Percentiles rank a stretch among this genome's conserved stretches.
Evolutionary conservation across 2,888 invertebrate genomes (phyloP).

Genomic region (Mesopsocus fuscifrons): DNA sequence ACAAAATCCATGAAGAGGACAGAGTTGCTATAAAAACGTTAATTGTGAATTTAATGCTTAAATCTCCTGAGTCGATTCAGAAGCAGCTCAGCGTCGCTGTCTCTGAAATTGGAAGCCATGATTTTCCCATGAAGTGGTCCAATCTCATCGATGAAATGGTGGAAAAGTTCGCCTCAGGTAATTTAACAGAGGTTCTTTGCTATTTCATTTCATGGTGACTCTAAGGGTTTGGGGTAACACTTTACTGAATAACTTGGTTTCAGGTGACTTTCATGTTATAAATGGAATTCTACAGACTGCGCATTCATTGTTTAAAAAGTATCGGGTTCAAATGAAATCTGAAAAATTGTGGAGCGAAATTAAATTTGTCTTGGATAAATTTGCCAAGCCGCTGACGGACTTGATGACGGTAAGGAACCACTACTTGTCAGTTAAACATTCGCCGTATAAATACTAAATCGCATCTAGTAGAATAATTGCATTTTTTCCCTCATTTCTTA

Average conservation of each 20-base stretch:
- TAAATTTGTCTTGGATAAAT: constrained; percentile 81
- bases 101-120: constrained; percentile 86
- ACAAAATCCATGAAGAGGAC: constrained; percentile 65
- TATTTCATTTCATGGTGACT: neutral
- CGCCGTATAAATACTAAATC: too few relatives aligned
- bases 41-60: constrained; percentile 84
- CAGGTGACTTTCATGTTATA: constrained; percentile 82
- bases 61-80: constrained; percentile 76
- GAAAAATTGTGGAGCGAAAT: constrained; percentile 92
- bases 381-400: constrained; percentile 86
- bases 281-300: constrained; percentile 90
- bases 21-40: constrained; percentile 60
- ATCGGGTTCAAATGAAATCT: constrained; percentile 90
- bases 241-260: too few relatives aligned
- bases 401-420: constrained; percentile 49
- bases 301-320: constrained; percentile 90
- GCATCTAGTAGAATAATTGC: too few relatives aligned
- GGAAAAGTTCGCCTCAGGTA: constrained; percentile 64
- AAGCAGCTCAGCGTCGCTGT: constrained; percentile 91
- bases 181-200: constrained; percentile 13
- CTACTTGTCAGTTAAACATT: neutral
- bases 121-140: constrained; percentile 96
- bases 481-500: too few relatives aligned
- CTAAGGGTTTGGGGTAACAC: too few relatives aligned
- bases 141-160: constrained; percentile 85